Evolutionary conservation across 2,113 vertebrate species (phyloP), one percentile per base, ranked within the genome.

Genomic region (Chloebia gouldiae): DNA sequence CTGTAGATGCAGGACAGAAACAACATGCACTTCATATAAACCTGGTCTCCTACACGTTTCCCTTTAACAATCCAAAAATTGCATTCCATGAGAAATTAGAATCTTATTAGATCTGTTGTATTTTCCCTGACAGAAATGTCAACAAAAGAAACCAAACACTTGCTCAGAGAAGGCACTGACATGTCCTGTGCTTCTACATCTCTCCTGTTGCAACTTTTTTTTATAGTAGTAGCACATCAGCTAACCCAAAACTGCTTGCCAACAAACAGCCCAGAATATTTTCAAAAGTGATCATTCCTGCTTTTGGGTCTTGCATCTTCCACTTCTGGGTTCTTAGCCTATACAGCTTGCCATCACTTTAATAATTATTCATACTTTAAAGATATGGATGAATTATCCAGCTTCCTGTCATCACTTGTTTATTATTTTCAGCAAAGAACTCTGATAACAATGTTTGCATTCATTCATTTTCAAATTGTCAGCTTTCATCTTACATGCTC

Each of bases 371-470:
- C 77, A 45, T 22, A 40, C 49, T 75, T 51, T 28, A 84, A 68
- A 64, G 39, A 93, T 44, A 83, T 2, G 17, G 71, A 80, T 66
- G 40, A 56, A 90, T 40, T 88, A 77, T 60, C 71, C 73, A 50
- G 64, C 45, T 81, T 90, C 56, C 82, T 96, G 82, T 96, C 95
- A 96, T 81, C 92, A 65, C 92, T 92, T 86, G 44, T 47, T 93
- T 93, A 96, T 96, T 96, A 93, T 50, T 60, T 92, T 83, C 93
- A 88, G 63, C 64, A 88, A 49, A 88, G 90, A 92, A 42, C 53
- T 60, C 66, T 0, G 9, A 30, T 33, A 92, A 96, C 82, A 97
- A 92, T 91, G 93, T 40, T 81, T 2, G 0, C 76, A 94, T 96
- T 93, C 85, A 92, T 80, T 49, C 19, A 0, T 47, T 93, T 91